Evolutionary conservation across 2,888 invertebrate species (phyloP), one percentile per base, ranked within the genome.

Genomic region (Flabesymbios commensalis): DNA sequence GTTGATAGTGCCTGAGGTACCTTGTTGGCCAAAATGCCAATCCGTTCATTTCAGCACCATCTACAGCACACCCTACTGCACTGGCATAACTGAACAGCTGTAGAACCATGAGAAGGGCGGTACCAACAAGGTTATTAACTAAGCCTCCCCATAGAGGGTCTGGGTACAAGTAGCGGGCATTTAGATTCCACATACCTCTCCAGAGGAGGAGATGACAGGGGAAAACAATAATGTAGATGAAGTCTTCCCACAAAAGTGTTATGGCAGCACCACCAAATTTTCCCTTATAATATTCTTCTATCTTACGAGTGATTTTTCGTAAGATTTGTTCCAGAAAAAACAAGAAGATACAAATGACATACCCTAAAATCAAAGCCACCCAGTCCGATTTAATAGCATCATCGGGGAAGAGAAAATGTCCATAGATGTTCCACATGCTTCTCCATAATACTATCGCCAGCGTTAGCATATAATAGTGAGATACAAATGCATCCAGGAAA

Each of bases 181-280:
- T 61, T 2, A 63, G 39, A 26, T 61, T 57, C 66, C 66, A 66
- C 3, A 28, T 45, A 0, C 66, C 66, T 0, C 66, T 36, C 66
- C 66, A 66, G 1, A 61, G 29, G 28, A 66, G 54, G 7, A 54
- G 28, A n/a, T 43, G 36, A 14, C 45, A 24, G 24, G 14, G 7
- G 42, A 61, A 61, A 14, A 52, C 55, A 5, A 64, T 22, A 4
- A 61, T 1, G 36, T 47, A 57, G 39, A 66, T 41, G 4, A 33
- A 1, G 39, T 66, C 51, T 45, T 66, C 63, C 53, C 52, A 65
- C 2, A 42, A 39, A 7, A 59, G n/a, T n/a, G n/a, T n/a, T n/a
- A n/a, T n/a, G n/a, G n/a, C n/a, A 7, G 10, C 45, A 24, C 24
- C 39, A n/a, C 39, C 10, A n/a, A n/a, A 36, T n/a, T 36, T 22